Percentiles rank a stretch among this genome's conserved stretches.
phyloP scores from a whole-genome alignment of 2,888 invertebrate species.

The Orgyia antiqua region DNA sequence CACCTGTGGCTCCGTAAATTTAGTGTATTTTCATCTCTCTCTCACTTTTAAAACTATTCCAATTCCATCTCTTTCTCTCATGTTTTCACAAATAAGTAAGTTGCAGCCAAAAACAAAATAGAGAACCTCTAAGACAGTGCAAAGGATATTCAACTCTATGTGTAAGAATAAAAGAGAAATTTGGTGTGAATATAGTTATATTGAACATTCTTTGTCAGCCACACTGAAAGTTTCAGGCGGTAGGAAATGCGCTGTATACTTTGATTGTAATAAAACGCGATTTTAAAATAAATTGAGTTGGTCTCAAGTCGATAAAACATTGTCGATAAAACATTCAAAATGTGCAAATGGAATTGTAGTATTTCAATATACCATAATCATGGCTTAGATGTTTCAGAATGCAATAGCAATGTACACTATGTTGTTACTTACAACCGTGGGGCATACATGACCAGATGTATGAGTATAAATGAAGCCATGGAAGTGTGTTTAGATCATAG shows the following conservation, averaged over 20 bases:
- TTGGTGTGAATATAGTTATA: slow-evolving; percentile 20
- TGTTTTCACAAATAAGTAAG: slow-evolving; percentile 78
- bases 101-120: slow-evolving; percentile 76
- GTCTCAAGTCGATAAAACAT: background rate
- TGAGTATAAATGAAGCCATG: too few species aligned
- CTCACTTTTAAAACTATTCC: slow-evolving; percentile 27
- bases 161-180: slow-evolving; percentile 19
- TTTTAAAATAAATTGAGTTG: slow-evolving; percentile 66
- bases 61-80: slow-evolving; percentile 45
- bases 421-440: too few species aligned
- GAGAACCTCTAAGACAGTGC: slow-evolving; percentile 47
- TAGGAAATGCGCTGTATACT: slow-evolving; percentile 66
- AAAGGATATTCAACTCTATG: slow-evolving; percentile 33
- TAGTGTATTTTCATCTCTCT: slow-evolving; percentile 59
- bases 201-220: slow-evolving; percentile 57
- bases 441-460: too few species aligned
- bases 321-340: background rate
- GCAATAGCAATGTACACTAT: too few species aligned
- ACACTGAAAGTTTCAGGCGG: slow-evolving; percentile 59
- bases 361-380: too few species aligned
- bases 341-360: too few species aligned
- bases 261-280: slow-evolving; percentile 73
- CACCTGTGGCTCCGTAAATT: slow-evolving; percentile 78
- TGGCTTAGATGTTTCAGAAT: too few species aligned
- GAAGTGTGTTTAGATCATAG: too few species aligned